A percentile compares a stretch with the other conserved stretches of the same genome.
Conservation (phyloP, 1,140 invertebrate genomes). For the Teleogryllus occipitalis region DNA sequence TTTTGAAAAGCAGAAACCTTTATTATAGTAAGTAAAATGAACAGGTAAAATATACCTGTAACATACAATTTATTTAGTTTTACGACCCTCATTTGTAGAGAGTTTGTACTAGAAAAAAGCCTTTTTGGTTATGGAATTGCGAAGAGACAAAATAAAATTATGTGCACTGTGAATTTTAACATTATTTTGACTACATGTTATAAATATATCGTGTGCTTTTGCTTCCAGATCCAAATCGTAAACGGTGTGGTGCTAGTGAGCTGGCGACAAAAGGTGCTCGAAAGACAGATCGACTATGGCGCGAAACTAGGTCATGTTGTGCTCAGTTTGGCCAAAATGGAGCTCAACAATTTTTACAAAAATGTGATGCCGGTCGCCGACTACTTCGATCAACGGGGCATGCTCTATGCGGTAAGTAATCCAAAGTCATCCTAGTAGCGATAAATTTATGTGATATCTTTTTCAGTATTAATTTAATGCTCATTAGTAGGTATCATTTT, state of each 20-base stretch:
- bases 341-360: slow-evolving; percentile 79
- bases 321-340: slow-evolving; percentile 73
- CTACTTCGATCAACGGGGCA: slow-evolving; percentile 78
- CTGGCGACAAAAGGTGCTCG: slow-evolving; percentile 73
- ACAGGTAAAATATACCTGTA: too few relatives aligned
- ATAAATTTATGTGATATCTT: too few relatives aligned
- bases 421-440: too few relatives aligned
- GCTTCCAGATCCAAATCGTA: slow-evolving; percentile 70
- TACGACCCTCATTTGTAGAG: too few relatives aligned
- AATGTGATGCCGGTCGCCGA: slow-evolving; percentile 83
- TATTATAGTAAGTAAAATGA: too few relatives aligned
- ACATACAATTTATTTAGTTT: too few relatives aligned
- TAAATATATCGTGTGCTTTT: background rate
- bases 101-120: too few relatives aligned
- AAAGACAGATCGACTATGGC: slow-evolving; percentile 82
- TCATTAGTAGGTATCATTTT: too few relatives aligned
- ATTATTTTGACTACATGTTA: background rate
- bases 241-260: slow-evolving; percentile 76
- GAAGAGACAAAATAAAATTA: background rate
- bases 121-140: too few relatives aligned
- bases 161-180: background rate
- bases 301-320: slow-evolving; percentile 80
- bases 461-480: too few relatives aligned
- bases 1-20: too few relatives aligned
- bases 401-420: slow-evolving; percentile 65